Evolutionary conservation across 2,888 invertebrate genomes (phyloP).

Genomic region (Agrochola lota): DNA sequence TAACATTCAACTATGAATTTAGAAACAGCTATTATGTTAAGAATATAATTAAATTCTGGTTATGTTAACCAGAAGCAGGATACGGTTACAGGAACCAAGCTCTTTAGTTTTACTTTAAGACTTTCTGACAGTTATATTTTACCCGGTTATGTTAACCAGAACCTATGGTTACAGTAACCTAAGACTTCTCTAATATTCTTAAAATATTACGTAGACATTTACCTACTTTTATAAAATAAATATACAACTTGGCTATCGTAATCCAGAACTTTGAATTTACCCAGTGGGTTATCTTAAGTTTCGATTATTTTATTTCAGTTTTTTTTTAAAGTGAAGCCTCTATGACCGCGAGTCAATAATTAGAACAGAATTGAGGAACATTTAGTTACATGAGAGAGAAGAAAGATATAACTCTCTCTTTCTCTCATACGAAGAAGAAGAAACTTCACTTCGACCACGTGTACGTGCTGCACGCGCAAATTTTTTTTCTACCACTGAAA

Average conservation of each 20-base stretch:
- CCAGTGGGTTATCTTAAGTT: not conserved
- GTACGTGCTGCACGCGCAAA: not conserved
- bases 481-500: too few relatives aligned
- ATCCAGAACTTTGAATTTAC: not conserved
- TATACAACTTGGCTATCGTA: not conserved
- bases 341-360: too few relatives aligned
- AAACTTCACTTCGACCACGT: too few relatives aligned
- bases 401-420: too few relatives aligned
- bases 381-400: too few relatives aligned
- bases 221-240: not conserved
- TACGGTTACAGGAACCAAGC: conserved; percentile 22
- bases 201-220: not conserved
- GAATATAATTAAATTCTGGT: conserved; percentile 35
- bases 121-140: not conserved
- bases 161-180: not conserved
- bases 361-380: too few relatives aligned
- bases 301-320: too few relatives aligned
- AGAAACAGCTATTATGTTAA: conserved; percentile 18
- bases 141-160: conserved; percentile 3
- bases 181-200: not conserved
- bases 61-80: conserved; percentile 37
- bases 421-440: too few relatives aligned
- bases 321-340: not conserved
- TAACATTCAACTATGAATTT: conserved; percentile 11
- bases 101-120: not conserved